These are phyloP conservation scores for Morone chrysops DNA, from an alignment of 2,113 vertebrate species.

Conservation along the genomic window DNA sequence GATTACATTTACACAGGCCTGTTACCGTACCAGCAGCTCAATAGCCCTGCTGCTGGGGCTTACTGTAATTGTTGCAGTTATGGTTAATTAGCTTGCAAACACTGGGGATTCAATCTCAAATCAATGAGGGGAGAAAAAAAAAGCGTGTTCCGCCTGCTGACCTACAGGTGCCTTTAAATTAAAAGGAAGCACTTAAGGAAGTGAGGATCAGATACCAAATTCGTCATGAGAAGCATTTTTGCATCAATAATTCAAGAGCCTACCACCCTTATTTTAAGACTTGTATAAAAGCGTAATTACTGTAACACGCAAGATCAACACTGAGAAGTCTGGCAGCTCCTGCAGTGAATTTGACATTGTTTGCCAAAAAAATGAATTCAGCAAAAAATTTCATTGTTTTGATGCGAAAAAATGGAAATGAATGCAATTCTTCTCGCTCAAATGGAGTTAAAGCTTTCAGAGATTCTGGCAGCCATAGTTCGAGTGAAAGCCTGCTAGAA, in stretches of 20 bases:
- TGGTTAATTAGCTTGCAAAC: slow-evolving; percentile 69
- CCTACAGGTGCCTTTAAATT: slow-evolving; percentile 44
- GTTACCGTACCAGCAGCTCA: slow-evolving; percentile 48
- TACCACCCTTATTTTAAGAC: slow-evolving; percentile 3
- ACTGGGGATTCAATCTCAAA: slow-evolving; percentile 64
- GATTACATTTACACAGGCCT: slow-evolving; percentile 54
- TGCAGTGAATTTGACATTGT: slow-evolving; percentile 19
- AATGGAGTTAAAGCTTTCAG: slow-evolving; percentile 17
- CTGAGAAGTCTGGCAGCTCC: slow-evolving; percentile 20
- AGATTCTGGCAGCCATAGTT: slow-evolving; percentile 33
- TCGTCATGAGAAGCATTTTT: slow-evolving; percentile 20
- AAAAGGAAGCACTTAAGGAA: slow-evolving; percentile 28
- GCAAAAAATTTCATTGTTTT: slow-evolving; percentile 23
- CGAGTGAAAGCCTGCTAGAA: slow-evolving; percentile 27
- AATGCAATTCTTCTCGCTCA: slow-evolving; percentile 21
- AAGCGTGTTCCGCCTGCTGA: slow-evolving; percentile 13
- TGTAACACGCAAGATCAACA: slow-evolving; percentile 30
- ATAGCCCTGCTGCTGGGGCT: slow-evolving; percentile 53
- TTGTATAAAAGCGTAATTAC: slow-evolving; percentile 14
- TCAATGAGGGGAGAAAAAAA: slow-evolving; percentile 46
- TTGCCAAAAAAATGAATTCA: slow-evolving; percentile 26
- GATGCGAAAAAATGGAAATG: slow-evolving; percentile 27
- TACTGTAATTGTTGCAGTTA: slow-evolving; percentile 69
- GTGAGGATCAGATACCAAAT: slow-evolving; percentile 22
- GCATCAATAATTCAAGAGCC: slow-evolving; percentile 19